Conservation (phyloP, 2,888 invertebrate species). For the Eumerus sabulonum region DNA sequence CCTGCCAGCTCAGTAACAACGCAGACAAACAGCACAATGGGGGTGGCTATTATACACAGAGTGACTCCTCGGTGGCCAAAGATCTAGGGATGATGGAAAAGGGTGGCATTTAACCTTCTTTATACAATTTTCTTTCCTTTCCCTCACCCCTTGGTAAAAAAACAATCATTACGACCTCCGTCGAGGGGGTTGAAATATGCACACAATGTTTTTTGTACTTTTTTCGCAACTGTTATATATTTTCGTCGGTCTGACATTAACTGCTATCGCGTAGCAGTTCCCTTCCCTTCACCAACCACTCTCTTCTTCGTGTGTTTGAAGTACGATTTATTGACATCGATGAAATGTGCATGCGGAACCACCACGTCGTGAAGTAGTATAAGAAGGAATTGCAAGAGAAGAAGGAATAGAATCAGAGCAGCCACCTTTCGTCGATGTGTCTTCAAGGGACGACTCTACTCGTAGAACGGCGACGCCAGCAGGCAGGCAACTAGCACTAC, state of each 20-base stretch:
- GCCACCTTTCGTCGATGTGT: slow-evolving; percentile 66
- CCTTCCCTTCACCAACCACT: slow-evolving; percentile 49
- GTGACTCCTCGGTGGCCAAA: slow-evolving; percentile 11
- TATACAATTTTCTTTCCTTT: slow-evolving; percentile 46
- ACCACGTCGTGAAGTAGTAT: slow-evolving; percentile 25
- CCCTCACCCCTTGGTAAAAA: slow-evolving; percentile 50
- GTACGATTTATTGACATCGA: slow-evolving; percentile 67
- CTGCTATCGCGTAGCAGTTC: slow-evolving; percentile 68
- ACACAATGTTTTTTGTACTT: slow-evolving; percentile 45
- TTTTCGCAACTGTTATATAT: slow-evolving; percentile 65
- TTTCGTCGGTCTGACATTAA: slow-evolving; percentile 68
- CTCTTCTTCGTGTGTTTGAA: slow-evolving; percentile 9
- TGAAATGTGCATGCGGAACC: slow-evolving; percentile 69
- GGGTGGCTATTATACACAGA: slow-evolving; percentile 44
- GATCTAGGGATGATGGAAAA: slow-evolving; percentile 17
- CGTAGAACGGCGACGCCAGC: too few species aligned
- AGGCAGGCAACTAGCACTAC: slow-evolving; percentile 11
- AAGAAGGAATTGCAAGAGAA: slow-evolving; percentile 39
- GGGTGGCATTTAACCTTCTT: slow-evolving; percentile 60
- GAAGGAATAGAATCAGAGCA: slow-evolving; percentile 60
- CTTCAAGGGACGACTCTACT: slow-evolving; percentile 39
- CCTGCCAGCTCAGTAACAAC: slow-evolving; percentile 22
- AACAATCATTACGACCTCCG: slow-evolving; percentile 57
- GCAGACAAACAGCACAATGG: slow-evolving; percentile 12
- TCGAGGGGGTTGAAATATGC: slow-evolving; percentile 40